A percentile compares a stretch with the other conserved stretches of the same genome.
phyloP scores from a whole-genome alignment of 2,888 invertebrate species.

The Macaria liturata region DNA sequence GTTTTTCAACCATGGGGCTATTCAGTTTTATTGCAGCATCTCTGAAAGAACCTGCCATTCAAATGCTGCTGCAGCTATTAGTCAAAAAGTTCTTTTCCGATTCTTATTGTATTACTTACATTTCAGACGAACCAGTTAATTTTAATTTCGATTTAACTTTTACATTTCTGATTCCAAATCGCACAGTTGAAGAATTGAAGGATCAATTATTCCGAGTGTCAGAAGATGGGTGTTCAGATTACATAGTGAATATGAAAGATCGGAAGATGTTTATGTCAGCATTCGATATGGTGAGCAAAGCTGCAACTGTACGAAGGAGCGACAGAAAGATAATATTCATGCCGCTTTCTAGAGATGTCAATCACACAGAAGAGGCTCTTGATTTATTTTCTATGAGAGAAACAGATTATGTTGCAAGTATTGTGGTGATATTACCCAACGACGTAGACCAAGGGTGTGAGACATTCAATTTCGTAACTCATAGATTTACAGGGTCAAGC shows the following conservation, averaged over 20 bases:
- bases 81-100: conserved; percentile 54
- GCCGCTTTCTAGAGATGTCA: conserved; percentile 41
- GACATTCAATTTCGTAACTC: conserved; percentile 63
- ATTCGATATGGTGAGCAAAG: conserved; percentile 63
- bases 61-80: conserved; percentile 59
- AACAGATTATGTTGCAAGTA: conserved; percentile 60
- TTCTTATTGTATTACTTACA: conserved; percentile 62
- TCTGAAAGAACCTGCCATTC: conserved; percentile 43
- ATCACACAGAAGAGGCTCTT: conserved; percentile 35
- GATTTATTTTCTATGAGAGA: conserved; percentile 57
- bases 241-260: conserved; percentile 60
- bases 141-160: conserved; percentile 43
- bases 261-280: conserved; percentile 62
- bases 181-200: conserved; percentile 40
- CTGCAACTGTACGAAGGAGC: conserved; percentile 67
- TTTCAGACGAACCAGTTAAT: conserved; percentile 53
- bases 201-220: conserved; percentile 55
- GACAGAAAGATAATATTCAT: conserved; percentile 71
- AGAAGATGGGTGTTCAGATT: conserved; percentile 77
- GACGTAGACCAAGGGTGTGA: conserved; percentile 38
- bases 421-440: conserved; percentile 53
- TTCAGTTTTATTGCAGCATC: conserved; percentile 21
- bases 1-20: conserved; percentile 18
- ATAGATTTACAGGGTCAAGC: conserved; percentile 64
- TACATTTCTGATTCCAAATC: conserved; percentile 46